These are phyloP conservation scores for Pachypanchax playfairii DNA, from an alignment of 2,113 vertebrate species.

Conservation along the genomic window DNA sequence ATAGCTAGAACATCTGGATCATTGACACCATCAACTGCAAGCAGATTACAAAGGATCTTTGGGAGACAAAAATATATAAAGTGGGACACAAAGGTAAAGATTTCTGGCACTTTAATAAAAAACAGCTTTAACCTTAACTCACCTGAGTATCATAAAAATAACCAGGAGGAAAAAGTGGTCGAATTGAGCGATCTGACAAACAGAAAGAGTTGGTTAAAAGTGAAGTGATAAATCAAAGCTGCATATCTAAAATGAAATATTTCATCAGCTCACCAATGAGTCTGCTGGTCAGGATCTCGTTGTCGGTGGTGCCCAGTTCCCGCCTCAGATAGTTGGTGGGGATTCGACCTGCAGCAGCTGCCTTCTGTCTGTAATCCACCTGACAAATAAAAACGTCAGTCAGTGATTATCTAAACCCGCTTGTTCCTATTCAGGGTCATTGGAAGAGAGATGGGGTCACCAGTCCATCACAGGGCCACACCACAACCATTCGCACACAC, in stretches of 20 bases:
- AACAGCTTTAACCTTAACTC: conserved; percentile 42
- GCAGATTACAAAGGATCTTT: conserved; percentile 94
- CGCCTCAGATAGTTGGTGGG: conserved; percentile 95
- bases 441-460: too few species aligned
- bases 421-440: too few species aligned
- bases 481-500: too few species aligned
- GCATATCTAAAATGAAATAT: background rate
- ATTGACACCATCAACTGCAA: conserved; percentile 94
- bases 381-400: conserved; percentile 59
- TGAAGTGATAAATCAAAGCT: background rate
- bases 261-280: conserved; percentile 85
- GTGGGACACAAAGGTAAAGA: too few species aligned
- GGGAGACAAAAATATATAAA: background rate
- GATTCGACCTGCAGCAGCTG: conserved; percentile 95
- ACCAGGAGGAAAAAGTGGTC: conserved; percentile 92
- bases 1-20: conserved; percentile 94
- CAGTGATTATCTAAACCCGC: too few species aligned
- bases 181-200: conserved; percentile 88
- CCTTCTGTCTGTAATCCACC: conserved; percentile 98
- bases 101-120: background rate
- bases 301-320: conserved; percentile 90
- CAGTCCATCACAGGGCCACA: too few species aligned
- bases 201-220: conserved; percentile 26
- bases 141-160: conserved; percentile 99
- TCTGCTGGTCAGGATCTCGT: conserved; percentile 96